Conservation (phyloP, 2,797 vertebrate genomes). For the Podarcis lilfordi region DNA sequence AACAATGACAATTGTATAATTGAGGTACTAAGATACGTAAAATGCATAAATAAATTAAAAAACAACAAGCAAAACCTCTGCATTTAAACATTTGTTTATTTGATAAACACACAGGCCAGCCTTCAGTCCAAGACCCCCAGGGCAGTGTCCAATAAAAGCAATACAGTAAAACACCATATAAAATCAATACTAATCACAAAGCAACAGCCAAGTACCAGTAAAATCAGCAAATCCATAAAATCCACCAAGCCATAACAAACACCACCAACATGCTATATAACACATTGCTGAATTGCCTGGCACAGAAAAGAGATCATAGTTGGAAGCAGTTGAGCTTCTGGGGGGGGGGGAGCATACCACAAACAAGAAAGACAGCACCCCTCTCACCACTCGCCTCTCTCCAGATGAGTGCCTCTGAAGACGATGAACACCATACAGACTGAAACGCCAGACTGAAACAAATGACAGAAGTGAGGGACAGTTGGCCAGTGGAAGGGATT, state of each 20-base stretch:
- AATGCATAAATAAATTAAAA: too few species aligned
- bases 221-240: neutral
- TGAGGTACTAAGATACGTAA: too few species aligned
- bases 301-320: neutral
- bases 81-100: neutral
- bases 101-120: neutral
- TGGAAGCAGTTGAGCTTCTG: neutral
- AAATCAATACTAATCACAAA: neutral
- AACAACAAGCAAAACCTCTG: neutral
- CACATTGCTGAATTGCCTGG: neutral
- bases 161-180: neutral
- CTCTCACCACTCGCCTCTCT: neutral
- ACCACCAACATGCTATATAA: neutral
- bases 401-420: neutral
- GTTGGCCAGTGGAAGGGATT: neutral
- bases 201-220: neutral
- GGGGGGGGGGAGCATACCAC: neutral
- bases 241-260: neutral
- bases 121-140: neutral
- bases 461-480: neutral
- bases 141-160: neutral
- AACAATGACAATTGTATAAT: too few species aligned
- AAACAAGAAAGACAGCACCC: neutral
- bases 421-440: neutral
- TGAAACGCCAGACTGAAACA: neutral